Conservation (phyloP, 1,140 invertebrate species). For the Bombus vancouverensis region DNA sequence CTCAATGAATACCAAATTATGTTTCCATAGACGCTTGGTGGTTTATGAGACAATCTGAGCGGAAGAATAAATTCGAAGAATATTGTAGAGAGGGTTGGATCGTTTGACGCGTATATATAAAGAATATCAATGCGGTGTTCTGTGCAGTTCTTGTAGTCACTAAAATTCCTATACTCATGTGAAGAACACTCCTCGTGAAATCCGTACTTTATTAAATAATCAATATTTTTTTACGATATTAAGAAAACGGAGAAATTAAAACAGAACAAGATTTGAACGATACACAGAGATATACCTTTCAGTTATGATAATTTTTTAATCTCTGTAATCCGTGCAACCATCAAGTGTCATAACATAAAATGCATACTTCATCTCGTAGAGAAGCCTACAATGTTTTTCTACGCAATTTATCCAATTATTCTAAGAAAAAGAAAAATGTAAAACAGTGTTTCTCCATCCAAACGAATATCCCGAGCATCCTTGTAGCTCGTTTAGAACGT, state of each 20-base stretch:
- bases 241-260: no score
- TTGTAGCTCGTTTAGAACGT: slow-evolving; percentile 4
- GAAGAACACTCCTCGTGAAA: no score
- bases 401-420: neutral
- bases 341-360: no score
- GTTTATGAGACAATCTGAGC: neutral
- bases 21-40: neutral
- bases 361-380: neutral
- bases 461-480: neutral
- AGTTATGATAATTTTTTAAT: no score
- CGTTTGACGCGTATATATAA: no score
- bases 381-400: neutral
- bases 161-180: no score
- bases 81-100: no score
- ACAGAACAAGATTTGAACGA: no score
- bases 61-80: neutral
- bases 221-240: neutral
- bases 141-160: no score
- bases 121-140: no score
- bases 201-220: neutral
- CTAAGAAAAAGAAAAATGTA: neutral
- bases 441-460: neutral
- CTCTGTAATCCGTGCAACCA: no score
- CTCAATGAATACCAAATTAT: neutral
- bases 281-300: no score